A percentile compares a stretch with the other conserved stretches of the same genome.
These are phyloP conservation scores for Triplophysa tibetana DNA, from an alignment of 2,113 vertebrate genomes.

Conservation along the genomic window DNA sequence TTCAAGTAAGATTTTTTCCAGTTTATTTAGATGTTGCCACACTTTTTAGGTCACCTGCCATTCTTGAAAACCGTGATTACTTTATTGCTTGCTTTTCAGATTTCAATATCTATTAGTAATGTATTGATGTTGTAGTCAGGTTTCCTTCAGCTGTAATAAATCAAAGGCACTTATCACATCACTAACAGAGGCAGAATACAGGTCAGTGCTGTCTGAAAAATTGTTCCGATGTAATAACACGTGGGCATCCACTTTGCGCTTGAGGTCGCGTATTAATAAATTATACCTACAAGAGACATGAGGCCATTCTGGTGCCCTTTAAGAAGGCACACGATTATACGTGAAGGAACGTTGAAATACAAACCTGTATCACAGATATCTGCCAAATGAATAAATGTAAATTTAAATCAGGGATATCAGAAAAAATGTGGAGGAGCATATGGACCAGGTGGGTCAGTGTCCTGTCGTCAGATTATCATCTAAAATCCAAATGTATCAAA, in stretches of 20 bases:
- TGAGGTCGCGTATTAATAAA: conserved; percentile 19
- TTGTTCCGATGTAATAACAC: background rate
- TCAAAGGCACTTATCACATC: background rate
- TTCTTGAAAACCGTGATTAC: background rate
- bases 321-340: background rate
- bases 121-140: background rate
- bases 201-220: conserved; percentile 2
- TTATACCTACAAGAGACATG: conserved; percentile 4
- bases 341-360: background rate
- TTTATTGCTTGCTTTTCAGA: background rate
- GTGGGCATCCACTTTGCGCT: background rate
- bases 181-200: background rate
- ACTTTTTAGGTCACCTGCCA: background rate
- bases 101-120: background rate
- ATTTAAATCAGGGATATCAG: too few relatives aligned
- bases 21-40: too few relatives aligned
- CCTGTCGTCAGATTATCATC: background rate
- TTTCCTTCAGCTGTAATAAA: conserved; percentile 19
- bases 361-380: background rate
- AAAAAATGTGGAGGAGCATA: background rate
- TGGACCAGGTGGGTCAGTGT: background rate
- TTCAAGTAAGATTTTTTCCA: too few relatives aligned
- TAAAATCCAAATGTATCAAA: background rate
- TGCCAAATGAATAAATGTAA: too few relatives aligned
- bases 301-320: background rate